Base-by-base conservation (phyloP, 2,113 vertebrate species). In the Notarius lentiginosus region DNA sequence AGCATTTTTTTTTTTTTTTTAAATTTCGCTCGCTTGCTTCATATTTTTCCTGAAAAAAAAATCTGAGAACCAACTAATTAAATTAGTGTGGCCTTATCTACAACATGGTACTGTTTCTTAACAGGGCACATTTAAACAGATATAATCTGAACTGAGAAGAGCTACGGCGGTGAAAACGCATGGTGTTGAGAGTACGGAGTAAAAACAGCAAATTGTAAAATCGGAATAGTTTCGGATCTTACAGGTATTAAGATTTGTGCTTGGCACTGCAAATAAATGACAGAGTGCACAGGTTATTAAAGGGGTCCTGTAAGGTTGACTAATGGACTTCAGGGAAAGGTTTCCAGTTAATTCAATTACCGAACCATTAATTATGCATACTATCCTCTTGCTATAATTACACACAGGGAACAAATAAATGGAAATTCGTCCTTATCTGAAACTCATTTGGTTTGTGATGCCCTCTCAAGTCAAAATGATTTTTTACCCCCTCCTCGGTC, bases 331-430 rank as follows among this genome's bases (percentile, higher is more conserved):
- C 61, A 84, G 84, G 76, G 85, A 88, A 87, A 88, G 84, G 84
- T 88, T 87, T 86, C 85, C 84, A 84, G 89, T 86, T 84, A 86
- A 86, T 88, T 88, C 77, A 86, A 86, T 88, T 86, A 90, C 75
- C 20, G 2, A 72, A 61, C 73, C 81, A 88, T 88, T 84, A 86
- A 86, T 85, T 85, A 87, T 90, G 87, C 86, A 90, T 76, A 56
- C 70, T 24, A 58, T 27, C 51, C 68, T 66, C 60, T 27, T 61
- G 70, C 70, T 89, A 85, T 87, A 89, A 89, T 90, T 84, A 89
- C 58, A 83, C 56, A 82, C 76, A 82, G 81, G 83, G 63, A 88
- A 86, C 84, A 76, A 87, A 90, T 79, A 70, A 84, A 88, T 79
- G 65, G 56, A 81, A 72, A 30, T 80, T 87, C 73, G 79, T 47